Base-by-base conservation (phyloP, 2,797 vertebrate genomes). In the Limosa lapponica region DNA sequence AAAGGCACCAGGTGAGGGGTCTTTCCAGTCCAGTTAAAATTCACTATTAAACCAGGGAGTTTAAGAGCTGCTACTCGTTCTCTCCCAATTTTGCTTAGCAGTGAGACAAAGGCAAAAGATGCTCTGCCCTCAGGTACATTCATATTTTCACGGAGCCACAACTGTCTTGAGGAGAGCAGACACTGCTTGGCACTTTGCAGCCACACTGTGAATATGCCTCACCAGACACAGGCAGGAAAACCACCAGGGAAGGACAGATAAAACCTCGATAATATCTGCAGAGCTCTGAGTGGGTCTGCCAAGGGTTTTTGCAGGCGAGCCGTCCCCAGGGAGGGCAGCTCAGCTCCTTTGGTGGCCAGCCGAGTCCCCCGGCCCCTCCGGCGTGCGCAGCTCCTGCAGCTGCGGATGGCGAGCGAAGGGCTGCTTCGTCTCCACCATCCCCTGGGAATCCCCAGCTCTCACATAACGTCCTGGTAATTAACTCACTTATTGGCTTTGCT, bases 401-500 rank as follows among this genome's bases (percentile, higher is more conserved):
- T 57, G 44, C 6, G n/a, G 87, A 16, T 75, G 91, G 81, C 0
- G 8, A 88, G 65, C 6, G 2, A 39, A 74, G 84, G 61, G 41
- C 67, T 67, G 90, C 84, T 87, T 61, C 70, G 0, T 46, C 57
- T 41, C 69, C 67, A n/a, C 18, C 3, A 23, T 92, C 95, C 87
- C 95, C 66, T 44, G 94, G 75, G 83, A 86, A 87, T 92, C 92
- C 93, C 87, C 83, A 72, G 90, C 37, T 89, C 95, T 92, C 97
- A 58, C 93, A 84, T 54, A 87, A n/a, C 46, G 2, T 4, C 46
- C 88, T 81, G 95, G 87, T 97, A 98, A 98, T 98, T 97, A 97
- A 97, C 97, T 98, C 95, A 77, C 93, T 97, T 91, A 97, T 92
- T 96, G 96, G 95, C 96, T 97, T 95, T 85, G 95, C 87, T 87